phyloP scores from a whole-genome alignment of 2,797 vertebrate genomes.

The Garrulus glandarius region DNA sequence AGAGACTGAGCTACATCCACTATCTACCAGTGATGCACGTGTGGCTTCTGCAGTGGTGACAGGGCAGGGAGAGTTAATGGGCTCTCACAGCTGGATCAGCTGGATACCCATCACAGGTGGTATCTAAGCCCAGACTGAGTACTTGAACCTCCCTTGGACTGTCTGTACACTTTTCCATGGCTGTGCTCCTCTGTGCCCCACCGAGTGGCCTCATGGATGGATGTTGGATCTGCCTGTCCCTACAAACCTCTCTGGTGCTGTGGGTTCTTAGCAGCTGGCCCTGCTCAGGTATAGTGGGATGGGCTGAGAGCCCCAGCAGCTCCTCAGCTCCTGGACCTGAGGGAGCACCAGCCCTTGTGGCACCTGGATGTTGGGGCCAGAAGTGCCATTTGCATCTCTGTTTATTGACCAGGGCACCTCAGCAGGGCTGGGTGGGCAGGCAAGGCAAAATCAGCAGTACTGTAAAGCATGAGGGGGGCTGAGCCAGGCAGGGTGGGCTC shows the following conservation, averaged over 20 bases:
- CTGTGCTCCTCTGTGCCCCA: fast-evolving
- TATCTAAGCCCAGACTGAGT: not conserved
- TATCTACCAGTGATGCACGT: fast-evolving
- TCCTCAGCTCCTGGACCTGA: not conserved
- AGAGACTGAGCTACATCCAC: not conserved
- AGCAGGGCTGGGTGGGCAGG: not conserved
- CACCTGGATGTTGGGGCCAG: fast-evolving
- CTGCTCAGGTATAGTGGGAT: not conserved
- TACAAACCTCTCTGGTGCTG: fast-evolving
- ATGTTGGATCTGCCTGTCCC: not conserved
- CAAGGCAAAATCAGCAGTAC: fast-evolving
- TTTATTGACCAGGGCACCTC: not conserved
- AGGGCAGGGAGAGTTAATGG: not conserved
- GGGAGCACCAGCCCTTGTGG: not conserved
- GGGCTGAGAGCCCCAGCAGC: not conserved
- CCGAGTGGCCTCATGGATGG: fast-evolving
- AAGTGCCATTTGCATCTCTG: fast-evolving
- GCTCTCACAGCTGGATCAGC: not conserved
- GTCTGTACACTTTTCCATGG: fast-evolving
- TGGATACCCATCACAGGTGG: no score
- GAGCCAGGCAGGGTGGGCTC: not conserved
- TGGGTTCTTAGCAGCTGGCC: not conserved
- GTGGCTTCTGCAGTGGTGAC: fast-evolving
- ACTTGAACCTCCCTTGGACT: fast-evolving
- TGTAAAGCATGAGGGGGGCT: not conserved